These are phyloP conservation scores for Ciconia maguari DNA, from an alignment of 2,113 vertebrate genomes.

Conservation along the genomic window DNA sequence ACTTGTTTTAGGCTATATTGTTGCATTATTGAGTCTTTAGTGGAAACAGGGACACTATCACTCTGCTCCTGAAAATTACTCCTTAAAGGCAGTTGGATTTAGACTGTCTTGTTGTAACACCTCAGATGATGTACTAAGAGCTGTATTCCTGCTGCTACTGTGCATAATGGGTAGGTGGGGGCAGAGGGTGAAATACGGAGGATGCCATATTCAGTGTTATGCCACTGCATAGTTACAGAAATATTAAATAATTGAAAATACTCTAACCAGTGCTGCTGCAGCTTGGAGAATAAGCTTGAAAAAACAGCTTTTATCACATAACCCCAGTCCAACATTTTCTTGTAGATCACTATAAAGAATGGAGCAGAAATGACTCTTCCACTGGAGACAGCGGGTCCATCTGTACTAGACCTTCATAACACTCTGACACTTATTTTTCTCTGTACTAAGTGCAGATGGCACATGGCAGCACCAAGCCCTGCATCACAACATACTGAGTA, in stretches of 20 bases:
- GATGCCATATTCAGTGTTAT: not conserved
- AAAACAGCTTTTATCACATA: not conserved
- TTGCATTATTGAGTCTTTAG: not conserved
- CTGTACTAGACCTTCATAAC: not conserved
- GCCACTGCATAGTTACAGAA: not conserved
- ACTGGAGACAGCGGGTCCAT: rapidly evolving
- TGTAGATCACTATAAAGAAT: not conserved
- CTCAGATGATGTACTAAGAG: not conserved
- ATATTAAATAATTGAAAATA: not conserved
- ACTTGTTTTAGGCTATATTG: not conserved
- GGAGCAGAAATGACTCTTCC: not conserved
- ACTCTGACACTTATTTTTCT: not conserved
- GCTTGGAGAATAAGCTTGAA: not conserved
- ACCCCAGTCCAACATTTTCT: not conserved
- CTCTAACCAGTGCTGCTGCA: not conserved
- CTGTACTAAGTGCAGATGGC: not conserved
- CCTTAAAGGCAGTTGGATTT: not conserved
- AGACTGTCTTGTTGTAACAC: not conserved
- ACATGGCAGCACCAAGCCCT: not conserved
- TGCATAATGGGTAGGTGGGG: not conserved
- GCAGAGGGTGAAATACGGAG: not conserved
- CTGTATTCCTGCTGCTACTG: not conserved
- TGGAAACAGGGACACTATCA: rapidly evolving
- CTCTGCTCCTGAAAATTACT: not conserved
- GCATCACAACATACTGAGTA: not conserved